Base-by-base conservation (phyloP, 2,797 vertebrate genomes). In the Schizopygopsis malacanthus region DNA sequence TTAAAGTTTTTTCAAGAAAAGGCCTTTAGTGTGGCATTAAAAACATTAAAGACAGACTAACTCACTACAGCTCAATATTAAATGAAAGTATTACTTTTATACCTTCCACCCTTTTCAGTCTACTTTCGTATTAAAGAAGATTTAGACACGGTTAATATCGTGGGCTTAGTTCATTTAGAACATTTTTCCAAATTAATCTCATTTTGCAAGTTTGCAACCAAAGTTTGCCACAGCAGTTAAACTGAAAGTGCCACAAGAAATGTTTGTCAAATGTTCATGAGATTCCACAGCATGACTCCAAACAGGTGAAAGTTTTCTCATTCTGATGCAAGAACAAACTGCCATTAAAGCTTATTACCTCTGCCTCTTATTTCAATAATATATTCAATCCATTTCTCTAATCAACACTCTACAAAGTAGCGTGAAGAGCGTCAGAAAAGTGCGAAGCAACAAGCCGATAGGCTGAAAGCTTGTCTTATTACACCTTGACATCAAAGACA, bases 281-380 rank as follows among this genome's bases (percentile, higher is more conserved):
- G 67, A 61, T 61, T 79, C 50, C 54, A 72, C 76, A 88, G 72
- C 79, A 78, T 73, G 63, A 47, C 61, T 69, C 61, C 63, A 22
- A 37, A 88, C 73, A 83, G 33, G 33, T 54, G 25, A 72, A 84
- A 39, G 52, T 52, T 87, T 88, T 87, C 85, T 83, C 59, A 37
- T 87, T 88, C 79, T 61, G 56, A 79, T 76, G 70, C 71, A 33
- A 47, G 47, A 79, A 85, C 76, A 87, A 89, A 79, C 79, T 81
- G 71, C 82, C 79, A 86, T 89, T 88, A 87, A 79, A 81, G 83
- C 79, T 45, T 88, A 90, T 88, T 83, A 87, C 88, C 59, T 87
- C 81, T 77, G 79, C 59, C 43, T 85, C 77, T 82, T 79, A 83
- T 86, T 82, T 63, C 13, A 54, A 54, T 82, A 84, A 84, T 82